Evolutionary conservation across 2,113 vertebrate species (phyloP), one percentile per base, ranked within the genome.

Genomic region (Anguilla japonica): DNA sequence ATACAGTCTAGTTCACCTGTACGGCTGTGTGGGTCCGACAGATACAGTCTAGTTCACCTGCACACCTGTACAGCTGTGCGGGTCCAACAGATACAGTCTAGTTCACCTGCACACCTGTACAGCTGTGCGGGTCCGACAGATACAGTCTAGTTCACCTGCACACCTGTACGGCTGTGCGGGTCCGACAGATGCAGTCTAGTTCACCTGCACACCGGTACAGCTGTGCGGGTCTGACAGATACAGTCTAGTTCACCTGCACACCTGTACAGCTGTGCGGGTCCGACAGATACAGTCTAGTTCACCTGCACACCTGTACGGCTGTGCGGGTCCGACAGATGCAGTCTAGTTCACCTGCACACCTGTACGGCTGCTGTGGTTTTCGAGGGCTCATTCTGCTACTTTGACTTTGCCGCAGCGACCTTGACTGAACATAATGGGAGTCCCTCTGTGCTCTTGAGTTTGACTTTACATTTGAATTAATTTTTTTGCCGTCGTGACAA

Each of bases 151-250:
- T 34, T 75, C 9, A 75, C 71, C 11, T 75, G 71, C 71, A 34
- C 9, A 29, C 13, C n/a, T 34, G 26, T 34, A 75, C n/a, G 11
- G 5, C n/a, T 75, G 22, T 67, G 20, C 26, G 93, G 94, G 94
- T 94, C 95, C 41, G 86, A 91, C 92, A 95, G 91, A 90, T 95
- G 92, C 93, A 95, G 43, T 5, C 43, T 9, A 46, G 43, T 46
- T 46, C 9, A 46, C 43, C 9, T 53, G 50, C 50, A 89, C 85
- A 90, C 91, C 95, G 83, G 91, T 11, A 67, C 18, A 67, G 5
- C 18, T 20, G 60, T 67, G 57, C 15, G 57, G 57, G 20, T 9
- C 63, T 2, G 63, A 71, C 16, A 3, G 26, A n/a, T 46, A 9
- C 9, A 6, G 43, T 5, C 63, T 3, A 20, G 22, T 71, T n/a